Evolutionary conservation across 2,888 invertebrate genomes (phyloP).

Genomic region (Ditylenchus weischeri): DNA sequence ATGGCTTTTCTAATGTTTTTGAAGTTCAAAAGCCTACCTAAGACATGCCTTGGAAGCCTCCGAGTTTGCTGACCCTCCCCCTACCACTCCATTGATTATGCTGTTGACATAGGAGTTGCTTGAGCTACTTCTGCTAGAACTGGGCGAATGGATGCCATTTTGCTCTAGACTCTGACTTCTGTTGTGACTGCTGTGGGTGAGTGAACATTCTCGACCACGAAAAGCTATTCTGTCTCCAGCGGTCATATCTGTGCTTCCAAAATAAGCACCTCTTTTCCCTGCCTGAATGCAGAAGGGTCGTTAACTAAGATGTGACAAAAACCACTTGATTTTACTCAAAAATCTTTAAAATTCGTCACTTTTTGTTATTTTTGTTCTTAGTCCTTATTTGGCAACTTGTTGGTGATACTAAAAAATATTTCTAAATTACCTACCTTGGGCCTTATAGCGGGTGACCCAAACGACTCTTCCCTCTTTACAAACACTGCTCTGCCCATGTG

Average conservation of each 20-base stretch:
- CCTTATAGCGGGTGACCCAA: not conserved
- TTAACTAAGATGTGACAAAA: too few species aligned
- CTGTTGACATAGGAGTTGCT: constrained; percentile 32
- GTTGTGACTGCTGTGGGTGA: constrained; percentile 14
- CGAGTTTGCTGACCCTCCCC: not conserved
- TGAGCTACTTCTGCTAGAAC: constrained; percentile 33
- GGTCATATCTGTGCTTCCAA: not conserved
- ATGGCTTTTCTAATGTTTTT: too few species aligned
- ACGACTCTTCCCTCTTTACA: constrained; percentile 8
- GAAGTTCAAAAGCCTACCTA: constrained; percentile 12
- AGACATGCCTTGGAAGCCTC: constrained; percentile 22
- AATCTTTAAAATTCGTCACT: not conserved
- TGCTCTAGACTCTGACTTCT: constrained; percentile 39
- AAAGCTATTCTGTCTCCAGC: not conserved
- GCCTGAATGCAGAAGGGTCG: not conserved
- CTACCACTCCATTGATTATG: constrained; percentile 6
- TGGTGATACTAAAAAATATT: too few species aligned
- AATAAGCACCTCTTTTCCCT: not conserved
- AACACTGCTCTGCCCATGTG: not conserved
- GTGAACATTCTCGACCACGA: not conserved
- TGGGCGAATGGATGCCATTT: constrained; percentile 40
- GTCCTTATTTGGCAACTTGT: too few species aligned
- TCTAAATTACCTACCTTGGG: not conserved
- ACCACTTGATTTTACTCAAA: too few species aligned
- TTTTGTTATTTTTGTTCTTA: not conserved